These are phyloP conservation scores for Cottus gobio DNA, from an alignment of 2,113 vertebrate genomes.

Conservation along the genomic window DNA sequence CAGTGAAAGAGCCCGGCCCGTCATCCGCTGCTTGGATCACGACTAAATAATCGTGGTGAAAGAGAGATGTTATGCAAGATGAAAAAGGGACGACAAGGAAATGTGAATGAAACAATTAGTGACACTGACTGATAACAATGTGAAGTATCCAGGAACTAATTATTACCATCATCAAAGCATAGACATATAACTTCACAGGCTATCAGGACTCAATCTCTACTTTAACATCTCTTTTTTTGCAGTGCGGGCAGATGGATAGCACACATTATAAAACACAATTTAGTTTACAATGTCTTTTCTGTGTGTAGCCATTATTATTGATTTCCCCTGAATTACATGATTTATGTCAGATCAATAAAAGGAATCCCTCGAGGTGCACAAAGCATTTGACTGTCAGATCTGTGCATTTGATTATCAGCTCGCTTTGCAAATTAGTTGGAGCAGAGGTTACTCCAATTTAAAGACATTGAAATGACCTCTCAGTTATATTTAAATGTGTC, in stretches of 20 bases:
- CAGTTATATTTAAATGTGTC: slow-evolving; percentile 6
- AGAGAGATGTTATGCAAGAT: slow-evolving; percentile 46
- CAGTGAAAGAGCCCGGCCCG: slow-evolving; percentile 68
- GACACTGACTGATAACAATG: slow-evolving; percentile 30
- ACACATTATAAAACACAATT: not conserved
- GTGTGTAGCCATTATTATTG: slow-evolving; percentile 29
- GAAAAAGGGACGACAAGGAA: slow-evolving; percentile 28
- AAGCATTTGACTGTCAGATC: not conserved
- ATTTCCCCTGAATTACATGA: slow-evolving; percentile 35
- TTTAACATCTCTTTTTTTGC: not conserved
- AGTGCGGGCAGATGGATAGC: not conserved
- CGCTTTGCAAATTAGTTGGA: slow-evolving; percentile 41
- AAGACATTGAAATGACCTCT: slow-evolving; percentile 45
- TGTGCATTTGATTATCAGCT: slow-evolving; percentile 1
- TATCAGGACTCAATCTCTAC: not conserved
- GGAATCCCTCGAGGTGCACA: slow-evolving; percentile 36
- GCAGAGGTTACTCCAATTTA: slow-evolving; percentile 20
- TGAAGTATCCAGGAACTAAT: slow-evolving; percentile 24
- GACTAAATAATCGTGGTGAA: slow-evolving; percentile 60
- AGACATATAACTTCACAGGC: not conserved
- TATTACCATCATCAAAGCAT: not conserved
- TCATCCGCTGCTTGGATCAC: slow-evolving; percentile 59
- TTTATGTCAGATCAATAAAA: slow-evolving; percentile 40
- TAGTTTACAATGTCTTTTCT: not conserved
- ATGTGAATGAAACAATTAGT: slow-evolving; percentile 50